Percentiles rank a stretch among this genome's conserved stretches.
phyloP scores from a whole-genome alignment of 2,888 invertebrate genomes.

The Encarsia formosa region DNA sequence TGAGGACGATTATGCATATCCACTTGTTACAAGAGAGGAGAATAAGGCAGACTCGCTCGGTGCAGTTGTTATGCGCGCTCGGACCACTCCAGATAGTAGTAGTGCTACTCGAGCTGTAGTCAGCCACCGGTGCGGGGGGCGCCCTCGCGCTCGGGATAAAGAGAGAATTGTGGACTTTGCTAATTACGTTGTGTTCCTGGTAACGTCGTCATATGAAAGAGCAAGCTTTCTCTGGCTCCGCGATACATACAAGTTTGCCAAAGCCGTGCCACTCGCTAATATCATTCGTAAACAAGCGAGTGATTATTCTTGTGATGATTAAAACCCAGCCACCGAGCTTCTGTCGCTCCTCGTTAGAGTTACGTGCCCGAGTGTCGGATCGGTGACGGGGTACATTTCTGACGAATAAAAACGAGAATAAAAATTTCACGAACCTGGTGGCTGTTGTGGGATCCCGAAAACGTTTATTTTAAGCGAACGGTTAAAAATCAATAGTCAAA shows the following conservation, averaged over 20 bases:
- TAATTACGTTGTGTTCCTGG: slow-evolving; percentile 34
- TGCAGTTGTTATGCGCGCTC: background rate
- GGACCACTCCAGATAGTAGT: no score
- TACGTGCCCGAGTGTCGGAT: no score
- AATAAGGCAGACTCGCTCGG: background rate
- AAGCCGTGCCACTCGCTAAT: slow-evolving; percentile 32
- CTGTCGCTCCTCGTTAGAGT: no score
- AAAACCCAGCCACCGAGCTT: slow-evolving; percentile 20
- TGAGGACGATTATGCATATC: slow-evolving; percentile 34
- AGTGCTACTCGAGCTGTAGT: slow-evolving; percentile 5
- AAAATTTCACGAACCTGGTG: no score
- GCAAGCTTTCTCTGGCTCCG: background rate
- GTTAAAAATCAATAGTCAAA: no score
- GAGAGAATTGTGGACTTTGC: slow-evolving; percentile 33
- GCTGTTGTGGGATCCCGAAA: no score
- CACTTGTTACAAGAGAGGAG: slow-evolving; percentile 30
- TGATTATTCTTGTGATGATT: slow-evolving; percentile 36
- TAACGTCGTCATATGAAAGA: slow-evolving; percentile 22
- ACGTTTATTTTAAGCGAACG: no score
- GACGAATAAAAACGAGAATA: no score
- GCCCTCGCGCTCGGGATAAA: slow-evolving; percentile 7
- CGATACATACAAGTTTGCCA: slow-evolving; percentile 29
- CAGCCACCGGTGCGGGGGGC: background rate
- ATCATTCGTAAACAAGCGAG: slow-evolving; percentile 34
- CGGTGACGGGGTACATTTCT: no score